Evolutionary conservation across 1,140 invertebrate genomes (phyloP).

Genomic region (Bombus sylvicola): DNA sequence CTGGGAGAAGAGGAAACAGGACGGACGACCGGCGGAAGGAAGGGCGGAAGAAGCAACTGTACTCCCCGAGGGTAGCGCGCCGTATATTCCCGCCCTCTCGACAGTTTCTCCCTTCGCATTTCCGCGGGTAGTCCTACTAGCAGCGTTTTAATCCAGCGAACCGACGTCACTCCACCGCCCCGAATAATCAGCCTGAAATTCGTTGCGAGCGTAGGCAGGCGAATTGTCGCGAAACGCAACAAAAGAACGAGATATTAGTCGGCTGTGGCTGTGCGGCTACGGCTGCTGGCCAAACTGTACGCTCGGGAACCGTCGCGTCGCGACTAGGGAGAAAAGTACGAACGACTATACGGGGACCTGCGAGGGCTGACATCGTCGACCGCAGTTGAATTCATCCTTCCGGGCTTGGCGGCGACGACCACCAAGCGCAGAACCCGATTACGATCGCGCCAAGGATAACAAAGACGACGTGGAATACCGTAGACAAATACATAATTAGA

Average conservation of each 20-base stretch:
- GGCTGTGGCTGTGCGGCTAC: constrained; percentile 54
- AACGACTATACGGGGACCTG: background rate
- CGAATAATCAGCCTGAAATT: constrained; percentile 82
- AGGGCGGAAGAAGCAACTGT: constrained; percentile 22
- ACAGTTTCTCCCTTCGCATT: constrained; percentile 52
- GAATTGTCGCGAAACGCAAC: constrained; percentile 78
- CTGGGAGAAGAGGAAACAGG: background rate
- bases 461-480: too few relatives aligned
- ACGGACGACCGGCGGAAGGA: constrained; percentile 2
- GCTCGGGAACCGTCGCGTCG: background rate
- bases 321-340: background rate
- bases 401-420: constrained; percentile 25
- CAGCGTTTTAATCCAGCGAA: constrained; percentile 79
- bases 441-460: background rate
- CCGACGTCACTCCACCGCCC: constrained; percentile 74
- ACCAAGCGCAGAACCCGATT: background rate
- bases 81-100: constrained; percentile 30
- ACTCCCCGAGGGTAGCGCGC: constrained; percentile 53
- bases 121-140: constrained; percentile 48
- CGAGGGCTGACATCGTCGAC: constrained; percentile 42
- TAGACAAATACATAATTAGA: constrained; percentile 52
- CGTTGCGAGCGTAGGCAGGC: constrained; percentile 71
- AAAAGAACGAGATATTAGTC: constrained; percentile 80
- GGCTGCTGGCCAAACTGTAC: constrained; percentile 30
- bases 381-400: constrained; percentile 53